Evolutionary conservation across 2,888 invertebrate genomes (phyloP).

Genomic region (Mesorhabditis sp.): DNA sequence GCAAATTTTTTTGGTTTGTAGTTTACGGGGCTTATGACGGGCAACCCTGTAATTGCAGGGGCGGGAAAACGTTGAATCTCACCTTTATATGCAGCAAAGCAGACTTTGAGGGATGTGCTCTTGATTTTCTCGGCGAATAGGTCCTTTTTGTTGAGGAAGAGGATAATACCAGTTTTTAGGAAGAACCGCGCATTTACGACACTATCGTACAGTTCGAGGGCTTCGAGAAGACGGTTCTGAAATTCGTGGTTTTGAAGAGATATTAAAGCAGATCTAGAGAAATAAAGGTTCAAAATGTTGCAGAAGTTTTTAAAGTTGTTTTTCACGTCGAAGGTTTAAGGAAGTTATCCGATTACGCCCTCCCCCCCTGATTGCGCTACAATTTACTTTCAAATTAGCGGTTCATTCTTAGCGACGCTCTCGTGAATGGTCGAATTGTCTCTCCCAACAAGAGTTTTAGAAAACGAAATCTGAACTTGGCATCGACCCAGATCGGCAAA

Average conservation of each 20-base stretch:
- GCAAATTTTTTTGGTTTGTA: background rate
- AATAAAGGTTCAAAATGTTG: background rate
- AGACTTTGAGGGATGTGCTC: constrained; percentile 25
- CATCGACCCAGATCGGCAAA: no score
- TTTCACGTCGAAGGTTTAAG: background rate
- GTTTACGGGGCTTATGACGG: background rate
- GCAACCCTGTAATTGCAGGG: no score
- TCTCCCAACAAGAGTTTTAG: no score
- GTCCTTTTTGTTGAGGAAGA: constrained; percentile 56
- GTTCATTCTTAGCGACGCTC: no score
- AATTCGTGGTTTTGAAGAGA: constrained; percentile 8
- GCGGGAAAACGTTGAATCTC: constrained; percentile 1
- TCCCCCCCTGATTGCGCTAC: no score
- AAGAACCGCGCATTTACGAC: constrained; percentile 42
- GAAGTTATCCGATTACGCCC: no score
- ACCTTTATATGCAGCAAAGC: constrained; percentile 42
- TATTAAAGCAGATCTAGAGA: background rate
- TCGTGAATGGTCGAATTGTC: no score
- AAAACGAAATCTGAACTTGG: no score
- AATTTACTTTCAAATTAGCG: no score
- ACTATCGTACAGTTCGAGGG: constrained; percentile 41
- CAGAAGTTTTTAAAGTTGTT: background rate
- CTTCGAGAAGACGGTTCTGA: constrained; percentile 53
- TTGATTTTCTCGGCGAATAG: constrained; percentile 49
- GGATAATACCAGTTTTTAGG: constrained; percentile 43